These are phyloP conservation scores for Phenganax stokvisi DNA, from an alignment of 92 coral and sea anemone genomes.

Conservation along the genomic window DNA sequence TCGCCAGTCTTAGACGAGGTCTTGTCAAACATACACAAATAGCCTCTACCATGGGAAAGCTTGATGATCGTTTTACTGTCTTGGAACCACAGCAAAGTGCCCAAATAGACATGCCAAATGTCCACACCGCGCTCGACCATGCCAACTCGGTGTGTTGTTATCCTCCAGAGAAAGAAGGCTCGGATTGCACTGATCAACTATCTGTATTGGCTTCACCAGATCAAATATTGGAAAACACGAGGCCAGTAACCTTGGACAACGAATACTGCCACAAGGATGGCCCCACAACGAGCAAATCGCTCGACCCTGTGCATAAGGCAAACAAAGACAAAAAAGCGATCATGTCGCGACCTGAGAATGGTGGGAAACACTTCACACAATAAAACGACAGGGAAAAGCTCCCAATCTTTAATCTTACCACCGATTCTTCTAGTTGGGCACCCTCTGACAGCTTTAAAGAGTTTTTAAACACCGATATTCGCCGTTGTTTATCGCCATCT, in stretches of 20 bases:
- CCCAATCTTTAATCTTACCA: no score
- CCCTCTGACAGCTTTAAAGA: no score
- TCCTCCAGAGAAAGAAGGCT: neutral
- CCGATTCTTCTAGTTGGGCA: no score
- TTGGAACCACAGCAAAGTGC: neutral
- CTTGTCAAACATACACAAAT: neutral
- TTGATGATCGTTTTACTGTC: neutral
- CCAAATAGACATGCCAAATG: neutral
- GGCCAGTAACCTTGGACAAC: no score
- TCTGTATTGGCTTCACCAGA: no score
- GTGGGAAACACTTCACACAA: neutral
- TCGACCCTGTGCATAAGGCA: neutral
- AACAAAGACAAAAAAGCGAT: neutral
- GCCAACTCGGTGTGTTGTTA: neutral
- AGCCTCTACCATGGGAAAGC: neutral
- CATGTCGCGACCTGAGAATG: neutral
- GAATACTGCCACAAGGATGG: neutral
- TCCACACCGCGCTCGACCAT: neutral
- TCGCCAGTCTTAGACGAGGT: neutral
- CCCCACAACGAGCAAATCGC: slow-evolving; percentile 4
- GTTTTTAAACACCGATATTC: neutral
- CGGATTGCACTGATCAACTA: no score
- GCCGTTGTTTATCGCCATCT: neutral
- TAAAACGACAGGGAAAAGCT: no score
- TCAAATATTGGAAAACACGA: no score